Evolutionary conservation across 2,113 vertebrate genomes (phyloP), one percentile per base, ranked within the genome.

Genomic region (Actenoides lindsayi): DNA sequence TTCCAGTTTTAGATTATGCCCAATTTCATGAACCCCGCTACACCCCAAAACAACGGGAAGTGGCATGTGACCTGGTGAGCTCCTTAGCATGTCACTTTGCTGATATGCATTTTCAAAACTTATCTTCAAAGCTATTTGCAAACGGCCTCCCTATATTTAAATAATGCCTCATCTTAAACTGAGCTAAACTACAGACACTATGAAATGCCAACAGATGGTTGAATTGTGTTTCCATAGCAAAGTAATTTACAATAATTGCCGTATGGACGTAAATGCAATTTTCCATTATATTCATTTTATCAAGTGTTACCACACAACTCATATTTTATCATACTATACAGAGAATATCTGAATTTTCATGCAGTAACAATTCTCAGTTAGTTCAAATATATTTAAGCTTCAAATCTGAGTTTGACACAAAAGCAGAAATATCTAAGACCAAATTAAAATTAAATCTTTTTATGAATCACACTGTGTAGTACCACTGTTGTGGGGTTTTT

Each of bases 241-340:
- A 98, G 96, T 98, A 98, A 98, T 98, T 98, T 98, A 98, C 98
- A 98, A 98, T 98, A 98, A 98, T 98, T 98, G 98, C 97, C 84
- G 96, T 97, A 98, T 97, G 97, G 97, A 97, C 87, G 93, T 97
- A 98, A 97, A 97, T 96, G 97, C 95, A 97, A 97, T 98, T 98
- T 98, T 97, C 95, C 97, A 98, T 98, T 98, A 98, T 98, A 98
- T 97, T 98, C 96, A 79, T 97, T 98, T 98, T 97, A 98, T 98
- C 98, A 97, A 98, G 97, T 97, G 96, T 97, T 98, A 98, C 96
- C 96, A 95, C 93, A 98, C 95, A 98, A 97, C 91, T 85, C 91
- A 83, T 94, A 98, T 97, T 96, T 94, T 97, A 97, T 97, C 97
- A 97, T 97, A 95, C 95, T 95, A 93, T 3, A 33, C 86, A 94